A percentile compares a stretch with the other conserved stretches of the same genome.
Conservation (phyloP, 2,888 invertebrate genomes). For the Nesidiocoris tenuis region DNA sequence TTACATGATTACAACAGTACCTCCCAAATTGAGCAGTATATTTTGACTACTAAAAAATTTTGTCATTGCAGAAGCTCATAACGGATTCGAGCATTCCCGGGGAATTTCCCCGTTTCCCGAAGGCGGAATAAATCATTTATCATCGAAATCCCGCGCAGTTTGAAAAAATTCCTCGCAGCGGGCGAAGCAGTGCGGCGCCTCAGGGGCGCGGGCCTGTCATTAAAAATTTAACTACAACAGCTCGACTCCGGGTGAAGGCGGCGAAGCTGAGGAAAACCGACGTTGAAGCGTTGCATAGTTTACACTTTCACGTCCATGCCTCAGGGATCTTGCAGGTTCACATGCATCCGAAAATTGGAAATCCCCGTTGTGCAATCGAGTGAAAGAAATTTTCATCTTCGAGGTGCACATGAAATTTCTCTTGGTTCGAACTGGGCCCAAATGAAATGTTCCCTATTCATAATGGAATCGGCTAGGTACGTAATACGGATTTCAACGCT, state of each 20-base stretch:
- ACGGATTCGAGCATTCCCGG: background rate
- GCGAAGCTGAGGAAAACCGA: background rate
- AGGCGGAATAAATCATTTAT: background rate
- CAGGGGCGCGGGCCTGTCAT: background rate
- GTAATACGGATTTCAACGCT: too few species aligned
- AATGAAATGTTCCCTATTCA: too few species aligned
- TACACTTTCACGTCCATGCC: background rate
- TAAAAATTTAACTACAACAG: background rate
- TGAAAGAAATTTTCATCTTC: too few species aligned
- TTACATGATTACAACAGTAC: too few species aligned
- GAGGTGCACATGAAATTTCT: too few species aligned
- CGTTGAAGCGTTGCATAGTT: background rate
- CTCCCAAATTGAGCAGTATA: too few species aligned
- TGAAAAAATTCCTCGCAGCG: background rate
- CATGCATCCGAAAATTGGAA: too few species aligned
- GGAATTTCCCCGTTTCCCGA: background rate
- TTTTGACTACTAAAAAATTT: background rate
- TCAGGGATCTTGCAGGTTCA: too few species aligned
- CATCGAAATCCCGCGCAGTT: background rate
- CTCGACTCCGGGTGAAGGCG: background rate
- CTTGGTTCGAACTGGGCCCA: too few species aligned
- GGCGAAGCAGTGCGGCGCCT: background rate
- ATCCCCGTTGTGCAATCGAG: too few species aligned
- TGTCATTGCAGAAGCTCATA: background rate
- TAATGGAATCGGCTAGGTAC: too few species aligned